Conservation (phyloP, 2,113 vertebrate species). For the Cricetomys ansorgei region DNA sequence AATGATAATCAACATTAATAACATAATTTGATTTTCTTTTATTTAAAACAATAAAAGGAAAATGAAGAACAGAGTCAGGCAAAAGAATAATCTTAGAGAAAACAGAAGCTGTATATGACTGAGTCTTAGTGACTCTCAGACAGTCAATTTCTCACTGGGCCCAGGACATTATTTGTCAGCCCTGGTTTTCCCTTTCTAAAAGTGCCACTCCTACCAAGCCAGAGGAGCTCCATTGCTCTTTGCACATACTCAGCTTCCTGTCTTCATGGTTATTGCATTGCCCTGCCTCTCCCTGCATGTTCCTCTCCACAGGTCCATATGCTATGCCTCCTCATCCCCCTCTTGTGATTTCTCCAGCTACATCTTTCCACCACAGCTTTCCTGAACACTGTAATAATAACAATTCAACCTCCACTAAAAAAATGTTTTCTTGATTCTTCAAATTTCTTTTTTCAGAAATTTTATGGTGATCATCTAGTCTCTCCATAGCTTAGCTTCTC, state of each 20-base stretch:
- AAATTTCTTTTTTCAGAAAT: background rate
- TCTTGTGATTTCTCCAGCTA: background rate
- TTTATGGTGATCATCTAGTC: background rate
- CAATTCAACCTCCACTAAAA: background rate
- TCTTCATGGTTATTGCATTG: background rate
- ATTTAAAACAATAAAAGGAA: background rate
- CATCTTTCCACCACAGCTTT: background rate
- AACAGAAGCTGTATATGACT: background rate
- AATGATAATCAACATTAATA: background rate
- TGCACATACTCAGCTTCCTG: background rate
- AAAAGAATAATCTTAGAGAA: background rate
- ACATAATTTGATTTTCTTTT: background rate
- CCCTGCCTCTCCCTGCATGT: background rate
- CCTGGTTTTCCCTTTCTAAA: background rate
- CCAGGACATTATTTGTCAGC: background rate
- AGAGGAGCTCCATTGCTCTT: background rate
- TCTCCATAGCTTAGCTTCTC: background rate
- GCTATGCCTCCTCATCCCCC: background rate
- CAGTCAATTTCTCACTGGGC: background rate
- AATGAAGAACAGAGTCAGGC: background rate
- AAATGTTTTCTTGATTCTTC: background rate
- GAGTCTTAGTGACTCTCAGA: rapidly evolving
- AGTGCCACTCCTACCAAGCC: background rate
- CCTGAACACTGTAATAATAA: background rate
- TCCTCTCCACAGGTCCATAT: background rate